Evolutionary conservation across 2,797 vertebrate genomes (phyloP).

Genomic region (Cryptoblepharus egeriae): DNA sequence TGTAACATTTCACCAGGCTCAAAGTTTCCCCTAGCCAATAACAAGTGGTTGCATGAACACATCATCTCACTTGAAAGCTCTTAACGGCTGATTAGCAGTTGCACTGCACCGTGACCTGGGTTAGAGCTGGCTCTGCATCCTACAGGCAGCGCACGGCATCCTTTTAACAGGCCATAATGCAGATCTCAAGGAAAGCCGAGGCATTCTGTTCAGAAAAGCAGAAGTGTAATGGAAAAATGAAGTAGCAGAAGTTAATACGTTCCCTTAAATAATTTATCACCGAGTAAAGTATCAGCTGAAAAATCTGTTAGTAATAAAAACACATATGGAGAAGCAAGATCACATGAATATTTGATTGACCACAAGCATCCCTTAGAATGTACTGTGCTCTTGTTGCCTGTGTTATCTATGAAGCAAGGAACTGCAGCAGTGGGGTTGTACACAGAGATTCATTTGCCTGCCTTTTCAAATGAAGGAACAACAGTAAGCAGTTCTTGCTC

Average conservation of each 20-base stretch:
- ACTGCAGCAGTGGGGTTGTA: neutral
- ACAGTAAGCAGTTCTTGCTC: neutral
- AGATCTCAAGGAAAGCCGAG: conserved; percentile 5
- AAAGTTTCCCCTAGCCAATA: neutral
- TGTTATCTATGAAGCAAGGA: neutral
- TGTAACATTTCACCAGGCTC: neutral
- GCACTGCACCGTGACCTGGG: neutral
- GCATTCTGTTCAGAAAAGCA: conserved; percentile 28
- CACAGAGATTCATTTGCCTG: accelerated
- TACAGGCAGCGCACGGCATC: neutral
- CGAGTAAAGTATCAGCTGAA: conserved; percentile 56
- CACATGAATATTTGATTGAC: conserved; percentile 60
- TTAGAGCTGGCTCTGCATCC: conserved; percentile 4
- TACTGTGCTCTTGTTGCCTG: neutral
- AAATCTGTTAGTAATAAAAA: conserved; percentile 64
- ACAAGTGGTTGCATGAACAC: neutral
- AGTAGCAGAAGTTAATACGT: conserved; percentile 38
- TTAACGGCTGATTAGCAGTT: neutral
- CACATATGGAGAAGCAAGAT: conserved; percentile 57
- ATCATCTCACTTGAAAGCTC: conserved; percentile 7
- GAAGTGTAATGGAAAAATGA: conserved; percentile 38
- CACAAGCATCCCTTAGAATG: conserved; percentile 23
- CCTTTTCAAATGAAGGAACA: conserved; percentile 8
- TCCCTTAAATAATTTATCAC: conserved; percentile 63
- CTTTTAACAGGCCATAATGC: neutral